A percentile compares a stretch with the other conserved stretches of the same genome.
These are phyloP conservation scores for Cydia fagiglandana DNA, from an alignment of 1,140 invertebrate species.

Conservation along the genomic window DNA sequence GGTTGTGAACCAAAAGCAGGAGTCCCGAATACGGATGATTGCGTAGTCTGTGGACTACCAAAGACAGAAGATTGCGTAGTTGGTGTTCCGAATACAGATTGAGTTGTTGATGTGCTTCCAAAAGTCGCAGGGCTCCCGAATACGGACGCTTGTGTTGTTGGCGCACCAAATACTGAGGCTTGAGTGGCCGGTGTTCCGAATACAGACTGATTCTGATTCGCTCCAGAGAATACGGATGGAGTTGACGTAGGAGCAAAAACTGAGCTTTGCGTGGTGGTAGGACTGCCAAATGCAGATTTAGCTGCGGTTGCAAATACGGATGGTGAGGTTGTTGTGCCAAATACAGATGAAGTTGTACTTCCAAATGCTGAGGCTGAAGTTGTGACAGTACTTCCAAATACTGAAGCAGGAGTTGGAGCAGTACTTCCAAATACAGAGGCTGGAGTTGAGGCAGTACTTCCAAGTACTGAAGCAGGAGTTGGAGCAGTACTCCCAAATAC, in stretches of 20 bases:
- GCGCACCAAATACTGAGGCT: slow-evolving; percentile 44
- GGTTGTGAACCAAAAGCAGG: slow-evolving; percentile 30
- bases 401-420: slow-evolving; percentile 42
- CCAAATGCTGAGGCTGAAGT: slow-evolving; percentile 28
- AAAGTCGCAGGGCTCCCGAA: slow-evolving; percentile 41
- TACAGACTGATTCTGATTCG: slow-evolving; percentile 21
- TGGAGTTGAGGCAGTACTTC: slow-evolving; percentile 42
- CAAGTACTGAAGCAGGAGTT: slow-evolving; percentile 46
- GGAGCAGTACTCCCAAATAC: slow-evolving; percentile 37
- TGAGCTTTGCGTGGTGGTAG: slow-evolving; percentile 34
- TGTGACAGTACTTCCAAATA: slow-evolving; percentile 38
- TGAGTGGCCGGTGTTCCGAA: slow-evolving; percentile 42
- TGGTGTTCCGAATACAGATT: slow-evolving; percentile 39
- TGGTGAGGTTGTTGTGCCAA: slow-evolving; percentile 38
- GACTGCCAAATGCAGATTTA: slow-evolving; percentile 27
- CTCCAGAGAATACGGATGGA: slow-evolving; percentile 45
- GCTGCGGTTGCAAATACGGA: slow-evolving; percentile 17
- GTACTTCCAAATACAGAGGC: slow-evolving; percentile 43
- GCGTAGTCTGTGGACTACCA: slow-evolving; percentile 3
- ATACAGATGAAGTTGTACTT: slow-evolving; percentile 36
- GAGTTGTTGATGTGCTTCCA: slow-evolving; percentile 36
- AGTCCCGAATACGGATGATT: slow-evolving; percentile 27
- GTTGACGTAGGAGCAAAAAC: slow-evolving; percentile 38
- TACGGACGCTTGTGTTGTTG: slow-evolving; percentile 43
- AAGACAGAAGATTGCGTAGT: slow-evolving; percentile 33